phyloP scores from a whole-genome alignment of 2,888 invertebrate genomes.

The Podotricha telesiphe region DNA sequence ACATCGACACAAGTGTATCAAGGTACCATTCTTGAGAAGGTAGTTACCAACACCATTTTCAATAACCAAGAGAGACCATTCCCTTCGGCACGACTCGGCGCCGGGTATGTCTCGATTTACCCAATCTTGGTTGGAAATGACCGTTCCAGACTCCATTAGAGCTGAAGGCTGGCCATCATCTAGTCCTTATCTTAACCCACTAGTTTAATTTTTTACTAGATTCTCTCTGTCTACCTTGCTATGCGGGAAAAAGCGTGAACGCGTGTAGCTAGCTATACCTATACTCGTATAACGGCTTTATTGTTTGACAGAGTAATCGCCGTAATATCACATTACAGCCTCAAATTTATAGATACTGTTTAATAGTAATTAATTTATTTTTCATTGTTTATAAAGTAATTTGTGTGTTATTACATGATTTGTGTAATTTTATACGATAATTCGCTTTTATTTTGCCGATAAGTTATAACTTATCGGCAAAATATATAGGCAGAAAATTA shows the following conservation, averaged over 20 bases:
- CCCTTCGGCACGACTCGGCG: no score
- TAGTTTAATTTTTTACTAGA: not conserved
- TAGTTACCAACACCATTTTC: no score
- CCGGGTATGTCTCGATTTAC: no score
- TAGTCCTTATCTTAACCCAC: no score
- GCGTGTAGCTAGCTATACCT: not conserved
- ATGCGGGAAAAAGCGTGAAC: not conserved
- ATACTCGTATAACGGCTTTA: conserved; percentile 6
- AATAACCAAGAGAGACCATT: no score
- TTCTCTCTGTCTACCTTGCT: not conserved
- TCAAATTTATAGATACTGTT: conserved; percentile 18
- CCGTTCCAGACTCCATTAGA: no score
- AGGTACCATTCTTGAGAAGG: no score
- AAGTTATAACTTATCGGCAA: no score
- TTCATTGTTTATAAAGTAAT: conserved; percentile 1
- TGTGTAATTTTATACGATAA: not conserved
- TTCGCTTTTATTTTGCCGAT: not conserved
- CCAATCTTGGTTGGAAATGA: no score
- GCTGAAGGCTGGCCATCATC: no score
- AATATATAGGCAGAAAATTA: no score
- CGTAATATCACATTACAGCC: conserved; percentile 7
- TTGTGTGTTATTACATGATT: conserved; percentile 1
- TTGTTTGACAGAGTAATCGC: conserved; percentile 13
- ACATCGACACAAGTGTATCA: no score
- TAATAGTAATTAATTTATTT: conserved; percentile 13